A percentile compares a stretch with the other conserved stretches of the same genome.
Evolutionary conservation across 2,888 invertebrate genomes (phyloP).

Genomic region (Carpatolechia fugitivella): DNA sequence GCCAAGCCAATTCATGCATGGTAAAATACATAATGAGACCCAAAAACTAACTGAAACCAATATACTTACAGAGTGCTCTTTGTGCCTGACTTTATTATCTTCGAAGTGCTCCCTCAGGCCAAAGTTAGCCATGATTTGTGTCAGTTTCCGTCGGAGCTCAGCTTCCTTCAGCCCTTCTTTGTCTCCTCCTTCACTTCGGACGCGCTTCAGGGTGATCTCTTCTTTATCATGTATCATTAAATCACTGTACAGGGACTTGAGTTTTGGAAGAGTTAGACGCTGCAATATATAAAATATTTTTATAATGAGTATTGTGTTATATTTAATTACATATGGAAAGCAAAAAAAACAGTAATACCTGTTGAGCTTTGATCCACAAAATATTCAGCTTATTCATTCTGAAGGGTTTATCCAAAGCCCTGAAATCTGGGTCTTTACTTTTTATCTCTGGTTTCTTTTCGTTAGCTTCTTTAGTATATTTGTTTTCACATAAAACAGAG

Average conservation of each 20-base stretch:
- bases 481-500: slow-evolving; percentile 70
- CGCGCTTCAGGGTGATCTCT: slow-evolving; percentile 90
- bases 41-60: no score
- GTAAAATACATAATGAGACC: no score
- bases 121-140: slow-evolving; percentile 90
- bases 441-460: slow-evolving; percentile 46
- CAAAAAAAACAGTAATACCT: no score
- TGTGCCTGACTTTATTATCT: slow-evolving; percentile 80
- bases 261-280: slow-evolving; percentile 90
- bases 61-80: slow-evolving; percentile 73
- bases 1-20: no score
- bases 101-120: slow-evolving; percentile 89
- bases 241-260: slow-evolving; percentile 92
- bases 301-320: background rate
- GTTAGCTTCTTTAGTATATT: slow-evolving; percentile 83
- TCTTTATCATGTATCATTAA: slow-evolving; percentile 95
- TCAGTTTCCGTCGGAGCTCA: slow-evolving; percentile 86
- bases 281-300: slow-evolving; percentile 47
- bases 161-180: slow-evolving; percentile 92
- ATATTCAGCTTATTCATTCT: slow-evolving; percentile 94
- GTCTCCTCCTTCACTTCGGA: slow-evolving; percentile 90
- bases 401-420: slow-evolving; percentile 89
- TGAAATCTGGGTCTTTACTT: slow-evolving; percentile 75
- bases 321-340: background rate
- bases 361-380: slow-evolving; percentile 93